Conservation (phyloP, 2,888 invertebrate species). For the Noctua janthe region DNA sequence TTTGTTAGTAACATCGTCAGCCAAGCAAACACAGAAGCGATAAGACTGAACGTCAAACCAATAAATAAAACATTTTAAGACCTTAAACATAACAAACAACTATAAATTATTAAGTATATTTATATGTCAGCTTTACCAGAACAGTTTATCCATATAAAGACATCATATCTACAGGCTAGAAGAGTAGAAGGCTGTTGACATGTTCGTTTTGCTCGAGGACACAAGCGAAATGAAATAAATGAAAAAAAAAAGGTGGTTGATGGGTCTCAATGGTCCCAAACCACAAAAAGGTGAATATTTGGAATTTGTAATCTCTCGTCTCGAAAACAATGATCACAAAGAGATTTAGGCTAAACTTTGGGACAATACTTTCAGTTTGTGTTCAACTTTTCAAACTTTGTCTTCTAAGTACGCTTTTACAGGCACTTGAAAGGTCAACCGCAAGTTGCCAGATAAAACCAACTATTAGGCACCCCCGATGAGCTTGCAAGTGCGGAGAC, state of each 20-base stretch:
- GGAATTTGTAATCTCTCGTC: conserved; percentile 12
- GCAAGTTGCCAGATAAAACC: background rate
- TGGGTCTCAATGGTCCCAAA: background rate
- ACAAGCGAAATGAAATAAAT: background rate
- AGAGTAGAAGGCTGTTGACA: background rate
- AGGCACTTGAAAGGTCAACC: conserved; percentile 29
- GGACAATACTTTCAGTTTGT: conserved; percentile 8
- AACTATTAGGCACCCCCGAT: conserved; percentile 7
- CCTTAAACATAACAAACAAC: conserved; percentile 28
- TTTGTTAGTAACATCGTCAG: conserved; percentile 19
- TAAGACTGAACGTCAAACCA: conserved; percentile 29
- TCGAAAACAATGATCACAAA: conserved; percentile 17
- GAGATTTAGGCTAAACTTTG: conserved; percentile 3
- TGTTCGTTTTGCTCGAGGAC: background rate
- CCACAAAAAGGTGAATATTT: conserved; percentile 3
- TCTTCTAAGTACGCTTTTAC: conserved; percentile 20
- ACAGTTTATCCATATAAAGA: conserved; percentile 24
- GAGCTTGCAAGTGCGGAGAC: background rate
- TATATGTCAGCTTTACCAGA: conserved; percentile 11
- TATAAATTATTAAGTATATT: conserved; percentile 27
- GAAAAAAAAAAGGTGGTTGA: background rate
- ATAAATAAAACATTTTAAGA: conserved; percentile 42
- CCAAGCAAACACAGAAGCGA: conserved; percentile 25
- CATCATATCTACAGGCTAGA: background rate
- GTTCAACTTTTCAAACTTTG: conserved; percentile 14